phyloP scores from a whole-genome alignment of 2,888 invertebrate genomes.

The Pyrocoelia pectoralis region DNA sequence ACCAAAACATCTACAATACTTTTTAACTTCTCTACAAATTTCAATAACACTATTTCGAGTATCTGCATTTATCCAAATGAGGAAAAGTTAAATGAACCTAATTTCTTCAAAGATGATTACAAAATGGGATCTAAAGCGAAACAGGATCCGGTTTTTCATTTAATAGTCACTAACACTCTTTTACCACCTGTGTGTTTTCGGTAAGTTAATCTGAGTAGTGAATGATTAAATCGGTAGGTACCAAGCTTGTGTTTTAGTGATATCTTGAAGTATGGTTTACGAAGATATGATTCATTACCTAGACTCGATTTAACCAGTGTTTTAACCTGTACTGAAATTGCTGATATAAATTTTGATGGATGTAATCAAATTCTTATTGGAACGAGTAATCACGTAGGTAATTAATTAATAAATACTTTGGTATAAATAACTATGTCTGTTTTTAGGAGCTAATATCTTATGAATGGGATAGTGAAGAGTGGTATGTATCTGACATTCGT shows the following conservation, averaged over 20 bases:
- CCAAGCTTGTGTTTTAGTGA: conserved; percentile 61
- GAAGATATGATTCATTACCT: conserved; percentile 58
- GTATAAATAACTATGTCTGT: neutral
- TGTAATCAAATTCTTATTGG: conserved; percentile 73
- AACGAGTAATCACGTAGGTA: conserved; percentile 68
- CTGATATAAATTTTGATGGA: conserved; percentile 77
- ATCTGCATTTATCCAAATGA: conserved; percentile 61
- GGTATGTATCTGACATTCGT: conserved; percentile 63
- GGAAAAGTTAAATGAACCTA: conserved; percentile 45
- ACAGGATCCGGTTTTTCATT: conserved; percentile 58
- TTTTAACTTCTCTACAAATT: conserved; percentile 62
- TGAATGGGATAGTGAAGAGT: conserved; percentile 57
- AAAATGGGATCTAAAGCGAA: conserved; percentile 16
- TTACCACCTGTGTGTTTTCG: conserved; percentile 67
- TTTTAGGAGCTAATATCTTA: conserved; percentile 64
- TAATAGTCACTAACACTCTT: conserved; percentile 66
- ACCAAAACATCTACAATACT: conserved; percentile 61
- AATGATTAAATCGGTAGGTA: no score
- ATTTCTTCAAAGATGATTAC: conserved; percentile 44
- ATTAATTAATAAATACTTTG: neutral
- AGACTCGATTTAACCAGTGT: conserved; percentile 67
- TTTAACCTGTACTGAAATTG: conserved; percentile 68
- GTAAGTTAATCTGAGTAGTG: conserved; percentile 51
- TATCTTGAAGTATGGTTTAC: conserved; percentile 61
- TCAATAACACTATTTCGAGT: conserved; percentile 65